Evolutionary conservation across 2,888 invertebrate species (phyloP), one percentile per base, ranked within the genome.

Genomic region (Listrodromus nycthemerus): DNA sequence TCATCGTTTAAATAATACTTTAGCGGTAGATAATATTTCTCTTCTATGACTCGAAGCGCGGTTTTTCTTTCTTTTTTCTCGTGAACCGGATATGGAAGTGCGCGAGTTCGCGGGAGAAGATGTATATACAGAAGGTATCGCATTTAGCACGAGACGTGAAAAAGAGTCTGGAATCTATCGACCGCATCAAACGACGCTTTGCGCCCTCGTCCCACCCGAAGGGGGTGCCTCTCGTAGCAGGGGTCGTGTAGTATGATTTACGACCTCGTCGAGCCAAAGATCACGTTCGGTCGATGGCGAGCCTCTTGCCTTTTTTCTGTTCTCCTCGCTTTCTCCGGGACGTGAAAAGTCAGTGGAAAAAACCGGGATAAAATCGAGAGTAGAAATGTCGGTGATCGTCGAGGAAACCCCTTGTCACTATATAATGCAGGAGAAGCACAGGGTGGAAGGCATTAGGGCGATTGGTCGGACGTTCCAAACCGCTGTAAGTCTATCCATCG

Each of bases 391-490:
- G 52, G 48, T 52, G 58, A 63, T 71, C 27, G 80, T 82, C 84
- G 74, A 66, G 82, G 84, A 86, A 85, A 82, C 82, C 85, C 74
- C 85, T 67, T 67, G 82, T 80, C 83, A 65, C 82, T 89, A 86
- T 89, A 89, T 89, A 89, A 90, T 91, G 87, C 89, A 91, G 73
- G 82, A 75, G 82, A 69, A 50, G 66, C 69, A 50, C 30, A 45
- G 69, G 77, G 69, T 41, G 80, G 55, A 19, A 70, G 67, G 86
- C 90, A 91, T 91, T 91, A 90, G 88, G 76, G 82, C 86, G 90
- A 91, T 90, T 90, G 90, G 89, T 87, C 86, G 86, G 84, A 85
- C 85, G 79, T 84, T 84, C 82, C 80, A 75, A 80, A 61, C 61
- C 58, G 37, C 74, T 61, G 37, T 67, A 77, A 70, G 63, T 76